Evolutionary conservation across 2,888 invertebrate species (phyloP), one percentile per base, ranked within the genome.

Genomic region (Aphidoletes aphidimyza): DNA sequence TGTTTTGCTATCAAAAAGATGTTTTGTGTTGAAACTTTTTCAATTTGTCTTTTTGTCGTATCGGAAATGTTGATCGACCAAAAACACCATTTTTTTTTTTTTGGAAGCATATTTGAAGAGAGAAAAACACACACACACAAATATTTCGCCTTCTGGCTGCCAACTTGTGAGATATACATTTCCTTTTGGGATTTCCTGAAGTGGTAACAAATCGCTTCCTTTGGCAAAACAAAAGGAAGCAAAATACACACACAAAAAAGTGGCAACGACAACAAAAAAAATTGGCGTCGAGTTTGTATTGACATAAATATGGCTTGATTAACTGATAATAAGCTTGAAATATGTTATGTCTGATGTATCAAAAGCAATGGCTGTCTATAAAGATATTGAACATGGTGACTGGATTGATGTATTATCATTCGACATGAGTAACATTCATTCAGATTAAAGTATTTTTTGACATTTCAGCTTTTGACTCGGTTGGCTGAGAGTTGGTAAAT

Each of bases 301-400:
- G 47, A 47, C 47, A 47, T 54, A 26, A 54, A 54, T 54, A 54
- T 54, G 22, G 54, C 34, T 34, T 34, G 69, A 69, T 69, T 11
- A 69, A 69, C 34, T 69, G 69, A 69, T 69, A 69, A 69, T 69
- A 69, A 2, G 11, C 11, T 69, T 69, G 69, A 69, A 26, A 69
- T 69, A 69, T 69, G 26, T 69, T 30, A 26, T 26, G 26, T 26
- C 1, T 69, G 6, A 69, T 34, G n/a, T 54, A 22, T 69, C n/a
- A 6, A 5, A 54, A 54, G 22, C 26, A 54, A 54, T 69, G 30
- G 69, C 26, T 30, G 30, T 69, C 30, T 30, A 30, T 69, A 69
- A 30, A 9, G 30, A 69, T n/a, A 34, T 14, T 30, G 34, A 30
- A 19, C 17, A 5, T 2, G 9, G 22, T n/a, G n/a, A 42, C 14